A percentile compares a stretch with the other conserved stretches of the same genome.
Conservation (phyloP, 1,140 invertebrate genomes). For the Myzus persicae region DNA sequence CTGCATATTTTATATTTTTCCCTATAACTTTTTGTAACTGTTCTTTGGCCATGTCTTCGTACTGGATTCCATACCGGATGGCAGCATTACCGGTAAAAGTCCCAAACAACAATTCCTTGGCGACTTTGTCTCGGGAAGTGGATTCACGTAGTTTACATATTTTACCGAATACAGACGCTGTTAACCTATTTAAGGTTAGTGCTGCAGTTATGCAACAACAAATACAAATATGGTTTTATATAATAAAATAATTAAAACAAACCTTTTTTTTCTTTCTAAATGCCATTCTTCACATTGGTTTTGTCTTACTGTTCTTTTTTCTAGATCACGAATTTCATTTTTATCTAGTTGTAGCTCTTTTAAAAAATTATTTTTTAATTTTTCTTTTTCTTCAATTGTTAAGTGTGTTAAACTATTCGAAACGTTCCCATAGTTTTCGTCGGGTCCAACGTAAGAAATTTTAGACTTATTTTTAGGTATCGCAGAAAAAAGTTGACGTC, state of each 20-base stretch:
- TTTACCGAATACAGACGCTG: not conserved
- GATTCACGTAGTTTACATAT: not conserved
- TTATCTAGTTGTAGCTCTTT: not conserved
- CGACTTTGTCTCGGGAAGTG: not conserved
- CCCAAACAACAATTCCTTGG: not conserved
- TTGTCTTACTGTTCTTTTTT: not conserved
- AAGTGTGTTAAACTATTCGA: no score
- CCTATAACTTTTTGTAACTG: not conserved
- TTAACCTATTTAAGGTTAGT: not conserved
- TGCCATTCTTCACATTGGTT: not conserved
- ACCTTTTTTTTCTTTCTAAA: not conserved
- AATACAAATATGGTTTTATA: not conserved
- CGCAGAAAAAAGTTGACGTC: no score
- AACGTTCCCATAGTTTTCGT: no score
- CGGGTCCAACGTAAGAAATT: no score
- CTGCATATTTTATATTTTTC: not conserved
- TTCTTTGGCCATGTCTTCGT: not conserved
- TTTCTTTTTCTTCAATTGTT: not conserved
- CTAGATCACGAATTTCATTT: not conserved
- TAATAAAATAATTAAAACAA: not conserved
- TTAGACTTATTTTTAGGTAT: no score
- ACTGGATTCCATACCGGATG: not conserved
- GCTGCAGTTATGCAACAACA: no score
- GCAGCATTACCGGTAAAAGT: not conserved
- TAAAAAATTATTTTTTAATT: not conserved